Base-by-base conservation (phyloP, 2,888 invertebrate species). In the Apoda limacodes region DNA sequence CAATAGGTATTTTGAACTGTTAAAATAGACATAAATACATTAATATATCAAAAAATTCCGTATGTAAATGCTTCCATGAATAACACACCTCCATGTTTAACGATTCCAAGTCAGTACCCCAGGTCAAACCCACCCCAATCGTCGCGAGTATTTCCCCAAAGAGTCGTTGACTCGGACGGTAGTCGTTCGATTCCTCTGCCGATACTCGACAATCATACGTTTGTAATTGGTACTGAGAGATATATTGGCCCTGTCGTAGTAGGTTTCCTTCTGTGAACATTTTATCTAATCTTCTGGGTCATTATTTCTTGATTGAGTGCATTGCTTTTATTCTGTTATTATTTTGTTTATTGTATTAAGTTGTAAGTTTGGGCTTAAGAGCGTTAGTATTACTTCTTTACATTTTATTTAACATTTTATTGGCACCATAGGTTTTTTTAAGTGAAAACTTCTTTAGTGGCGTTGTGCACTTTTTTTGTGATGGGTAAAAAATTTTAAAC, bases 231-330 rank as follows among this genome's bases (percentile, higher is more conserved):
- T 40, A 46, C 39, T 43, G 46, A 58, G 60, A 74, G 71, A 75
- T 74, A 71, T 74, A 75, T 70, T 60, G 60, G 46, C 46, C 48
- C 49, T 61, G 64, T 68, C 69, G 55, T 52, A 44, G 45, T 47
- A 54, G 60, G 52, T 70, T 64, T 57, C 55, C 55, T 62, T 53
- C 52, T 45, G 43, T 34, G 40, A 47, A 48, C 52, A 48, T 61
- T 68, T 68, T 74, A 74, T 74, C 74, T 74, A 65, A 75, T 74
- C 75, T 74, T 48, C 46, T 48, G 27, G 20, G 40, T 43, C 61
- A 60, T 66, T 65, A 63, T 62, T 63, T 43, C 54, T 58, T 66
- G 69, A 68, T 66, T 67, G 64, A 66, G 64, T 59, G 53, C 52
- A 49, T 45, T 44, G 49, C 56, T 58, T 55, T 61, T 61, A 56